A percentile compares a stretch with the other conserved stretches of the same genome.
These are phyloP conservation scores for Chironomus tentans DNA, from an alignment of 2,888 invertebrate genomes.

Conservation along the genomic window DNA sequence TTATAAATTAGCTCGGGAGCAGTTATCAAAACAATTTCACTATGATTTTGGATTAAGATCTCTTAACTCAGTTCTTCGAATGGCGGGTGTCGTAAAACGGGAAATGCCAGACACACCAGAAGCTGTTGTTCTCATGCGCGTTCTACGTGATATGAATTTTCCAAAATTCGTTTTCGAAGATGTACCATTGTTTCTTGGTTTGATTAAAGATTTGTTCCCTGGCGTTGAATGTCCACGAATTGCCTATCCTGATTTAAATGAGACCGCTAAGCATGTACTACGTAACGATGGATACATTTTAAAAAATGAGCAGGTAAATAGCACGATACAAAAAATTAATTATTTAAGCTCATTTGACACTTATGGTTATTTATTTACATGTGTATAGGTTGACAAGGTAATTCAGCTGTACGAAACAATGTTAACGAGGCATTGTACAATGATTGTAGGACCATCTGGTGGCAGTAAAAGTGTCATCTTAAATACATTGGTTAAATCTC, in stretches of 20 bases:
- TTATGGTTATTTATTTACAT: neutral
- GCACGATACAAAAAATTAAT: too few species aligned
- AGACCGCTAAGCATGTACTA: constrained; percentile 62
- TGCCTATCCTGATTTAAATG: constrained; percentile 77
- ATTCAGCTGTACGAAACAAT: constrained; percentile 89
- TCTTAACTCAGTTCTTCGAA: constrained; percentile 80
- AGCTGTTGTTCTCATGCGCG: constrained; percentile 81
- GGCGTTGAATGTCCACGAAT: constrained; percentile 82
- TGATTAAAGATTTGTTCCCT: constrained; percentile 80
- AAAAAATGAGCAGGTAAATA: constrained; percentile 55
- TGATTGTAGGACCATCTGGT: constrained; percentile 88
- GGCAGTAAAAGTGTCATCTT: constrained; percentile 86
- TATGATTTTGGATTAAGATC: constrained; percentile 91
- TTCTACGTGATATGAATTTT: constrained; percentile 84
- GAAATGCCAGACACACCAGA: constrained; percentile 71
- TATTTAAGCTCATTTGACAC: too few species aligned
- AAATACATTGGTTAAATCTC: constrained; percentile 66
- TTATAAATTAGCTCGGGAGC: constrained; percentile 77
- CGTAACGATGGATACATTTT: constrained; percentile 58
- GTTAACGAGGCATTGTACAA: constrained; percentile 87
- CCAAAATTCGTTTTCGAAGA: constrained; percentile 91
- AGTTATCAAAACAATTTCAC: constrained; percentile 85
- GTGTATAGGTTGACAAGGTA: constrained; percentile 67
- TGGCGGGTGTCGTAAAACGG: constrained; percentile 82
- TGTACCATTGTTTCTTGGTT: constrained; percentile 77